Evolutionary conservation across 2,888 invertebrate genomes (phyloP).

Genomic region (Eupeodes luniger): DNA sequence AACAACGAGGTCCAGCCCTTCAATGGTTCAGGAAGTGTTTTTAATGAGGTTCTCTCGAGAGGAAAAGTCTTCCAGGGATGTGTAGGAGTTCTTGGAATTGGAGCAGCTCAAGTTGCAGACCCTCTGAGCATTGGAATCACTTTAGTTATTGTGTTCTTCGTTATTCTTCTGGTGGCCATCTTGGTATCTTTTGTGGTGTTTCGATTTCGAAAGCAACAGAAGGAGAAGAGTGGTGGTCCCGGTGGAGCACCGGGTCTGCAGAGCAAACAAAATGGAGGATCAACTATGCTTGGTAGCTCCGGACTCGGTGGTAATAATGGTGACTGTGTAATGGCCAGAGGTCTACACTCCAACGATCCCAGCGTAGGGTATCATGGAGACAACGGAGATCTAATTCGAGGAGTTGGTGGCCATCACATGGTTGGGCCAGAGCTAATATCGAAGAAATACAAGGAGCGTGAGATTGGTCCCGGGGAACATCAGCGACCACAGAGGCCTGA

Average conservation of each 20-base stretch:
- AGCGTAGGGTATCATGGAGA: constrained; percentile 90
- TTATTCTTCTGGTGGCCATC: constrained; percentile 94
- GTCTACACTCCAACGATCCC: constrained; percentile 88
- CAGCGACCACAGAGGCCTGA: constrained; percentile 95
- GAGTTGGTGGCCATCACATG: constrained; percentile 90
- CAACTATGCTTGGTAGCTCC: constrained; percentile 89
- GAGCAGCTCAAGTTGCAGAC: constrained; percentile 91
- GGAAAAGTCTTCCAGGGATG: constrained; percentile 92
- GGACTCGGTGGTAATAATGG: constrained; percentile 88
- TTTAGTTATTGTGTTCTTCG: constrained; percentile 96
- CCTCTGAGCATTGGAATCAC: constrained; percentile 97
- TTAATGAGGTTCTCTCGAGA: constrained; percentile 88
- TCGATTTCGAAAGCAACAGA: constrained; percentile 93
- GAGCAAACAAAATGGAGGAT: constrained; percentile 89
- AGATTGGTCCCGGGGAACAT: constrained; percentile 89
- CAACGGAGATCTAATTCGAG: constrained; percentile 90
- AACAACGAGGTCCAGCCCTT: constrained; percentile 96
- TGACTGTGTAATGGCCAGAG: constrained; percentile 89
- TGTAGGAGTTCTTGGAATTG: constrained; percentile 90
- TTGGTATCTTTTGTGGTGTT: constrained; percentile 96
- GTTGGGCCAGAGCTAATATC: constrained; percentile 94
- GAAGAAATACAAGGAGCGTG: constrained; percentile 95
- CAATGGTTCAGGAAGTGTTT: constrained; percentile 93
- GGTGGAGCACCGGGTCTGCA: constrained; percentile 89
- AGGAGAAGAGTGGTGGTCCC: constrained; percentile 91